phyloP scores from a whole-genome alignment of 2,888 invertebrate genomes.

The Dioctria rufipes region DNA sequence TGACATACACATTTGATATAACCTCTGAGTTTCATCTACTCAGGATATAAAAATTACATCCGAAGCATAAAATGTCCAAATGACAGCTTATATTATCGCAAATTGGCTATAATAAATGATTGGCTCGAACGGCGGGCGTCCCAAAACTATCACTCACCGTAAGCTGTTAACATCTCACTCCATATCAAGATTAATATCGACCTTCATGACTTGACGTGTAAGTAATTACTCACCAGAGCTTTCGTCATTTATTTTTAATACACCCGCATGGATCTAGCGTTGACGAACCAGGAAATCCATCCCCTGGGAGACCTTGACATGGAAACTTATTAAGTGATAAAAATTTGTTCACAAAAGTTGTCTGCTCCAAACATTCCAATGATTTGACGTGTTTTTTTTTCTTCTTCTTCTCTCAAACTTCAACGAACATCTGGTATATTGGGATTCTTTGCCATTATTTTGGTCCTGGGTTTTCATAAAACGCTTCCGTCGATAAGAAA shows the following conservation, averaged over 20 bases:
- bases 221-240: constrained; percentile 38
- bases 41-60: too few relatives aligned
- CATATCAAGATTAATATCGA: too few relatives aligned
- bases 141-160: background rate
- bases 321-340: constrained; percentile 13
- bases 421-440: too few relatives aligned
- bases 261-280: background rate
- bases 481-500: too few relatives aligned
- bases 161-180: background rate
- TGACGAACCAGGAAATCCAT: background rate
- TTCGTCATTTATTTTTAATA: constrained; percentile 2
- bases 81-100: too few relatives aligned
- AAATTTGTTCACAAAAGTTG: background rate
- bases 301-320: background rate
- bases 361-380: background rate
- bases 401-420: background rate
- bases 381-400: background rate
- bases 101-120: constrained; percentile 9
- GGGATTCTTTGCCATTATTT: too few relatives aligned
- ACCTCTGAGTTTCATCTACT: too few relatives aligned
- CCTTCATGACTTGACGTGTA: constrained; percentile 2
- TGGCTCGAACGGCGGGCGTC: background rate
- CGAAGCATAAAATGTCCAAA: too few relatives aligned
- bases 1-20: too few relatives aligned
- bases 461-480: too few relatives aligned